Conservation (phyloP, 2,797 vertebrate genomes). For the Dicrostonyx torquatus region DNA sequence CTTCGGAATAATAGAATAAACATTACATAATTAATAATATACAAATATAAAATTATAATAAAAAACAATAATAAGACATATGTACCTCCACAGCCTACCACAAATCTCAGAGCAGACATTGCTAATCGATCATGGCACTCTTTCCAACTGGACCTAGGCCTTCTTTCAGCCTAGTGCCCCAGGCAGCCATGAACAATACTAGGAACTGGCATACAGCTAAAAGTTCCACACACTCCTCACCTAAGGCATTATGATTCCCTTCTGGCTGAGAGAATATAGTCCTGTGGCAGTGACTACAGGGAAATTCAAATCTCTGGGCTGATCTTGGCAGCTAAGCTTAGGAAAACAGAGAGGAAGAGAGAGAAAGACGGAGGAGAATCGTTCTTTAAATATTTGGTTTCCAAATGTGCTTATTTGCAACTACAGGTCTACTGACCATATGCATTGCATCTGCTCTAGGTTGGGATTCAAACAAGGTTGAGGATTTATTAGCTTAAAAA, state of each 20-base stretch:
- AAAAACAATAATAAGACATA: not conserved
- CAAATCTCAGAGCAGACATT: conserved; percentile 39
- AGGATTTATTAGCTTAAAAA: conserved; percentile 72
- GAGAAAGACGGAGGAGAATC: conserved; percentile 66
- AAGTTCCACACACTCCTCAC: not conserved
- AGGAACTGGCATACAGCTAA: not conserved
- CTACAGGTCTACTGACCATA: conserved; percentile 75
- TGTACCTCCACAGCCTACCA: not conserved
- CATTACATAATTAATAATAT: not conserved
- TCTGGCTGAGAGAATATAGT: not conserved
- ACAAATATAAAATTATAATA: not conserved
- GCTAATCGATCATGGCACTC: conserved; percentile 11
- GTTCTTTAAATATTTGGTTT: conserved; percentile 81
- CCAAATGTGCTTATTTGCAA: conserved; percentile 80
- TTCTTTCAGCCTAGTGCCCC: not conserved
- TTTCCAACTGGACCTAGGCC: not conserved
- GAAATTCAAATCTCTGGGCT: conserved; percentile 63
- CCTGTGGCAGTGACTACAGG: conserved; percentile 32
- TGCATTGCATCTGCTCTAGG: conserved; percentile 78
- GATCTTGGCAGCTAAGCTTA: conserved; percentile 69
- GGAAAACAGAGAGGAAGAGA: conserved; percentile 54
- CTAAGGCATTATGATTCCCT: not conserved
- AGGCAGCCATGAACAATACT: conserved; percentile 23
- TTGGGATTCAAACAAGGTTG: conserved; percentile 70
- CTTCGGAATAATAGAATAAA: not conserved